Percentiles rank a stretch among this genome's conserved stretches.
phyloP scores from a whole-genome alignment of 2,113 vertebrate genomes.

The Motacilla alba region DNA sequence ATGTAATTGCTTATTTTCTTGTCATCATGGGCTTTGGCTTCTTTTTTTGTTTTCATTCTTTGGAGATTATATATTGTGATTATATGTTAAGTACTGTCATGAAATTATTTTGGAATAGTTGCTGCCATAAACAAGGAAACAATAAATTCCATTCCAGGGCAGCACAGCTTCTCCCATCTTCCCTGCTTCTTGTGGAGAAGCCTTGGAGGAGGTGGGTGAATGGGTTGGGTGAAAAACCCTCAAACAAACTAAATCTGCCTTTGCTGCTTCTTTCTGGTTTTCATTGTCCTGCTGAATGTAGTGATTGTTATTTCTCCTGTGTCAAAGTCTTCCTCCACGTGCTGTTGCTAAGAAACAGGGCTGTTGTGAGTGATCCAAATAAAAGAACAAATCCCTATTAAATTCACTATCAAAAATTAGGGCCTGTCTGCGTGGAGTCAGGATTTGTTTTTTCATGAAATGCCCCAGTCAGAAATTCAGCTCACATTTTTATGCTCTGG shows the following conservation, averaged over 20 bases:
- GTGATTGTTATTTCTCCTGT: background rate
- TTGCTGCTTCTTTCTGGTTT: background rate
- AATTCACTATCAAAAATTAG: background rate
- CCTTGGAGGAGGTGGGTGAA: background rate
- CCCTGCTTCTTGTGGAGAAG: background rate
- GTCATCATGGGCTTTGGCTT: background rate
- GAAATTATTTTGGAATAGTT: background rate
- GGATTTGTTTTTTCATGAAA: background rate
- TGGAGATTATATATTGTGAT: background rate
- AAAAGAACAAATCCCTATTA: background rate
- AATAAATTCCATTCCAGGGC: background rate
- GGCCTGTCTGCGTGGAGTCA: background rate
- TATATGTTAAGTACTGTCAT: too few species aligned
- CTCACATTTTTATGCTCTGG: background rate
- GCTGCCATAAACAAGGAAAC: background rate
- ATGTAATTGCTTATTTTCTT: background rate
- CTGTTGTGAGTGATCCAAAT: background rate
- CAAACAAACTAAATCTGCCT: background rate
- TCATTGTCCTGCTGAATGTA: background rate
- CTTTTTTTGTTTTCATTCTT: background rate
- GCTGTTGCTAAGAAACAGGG: constrained; percentile 52
- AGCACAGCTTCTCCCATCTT: background rate
- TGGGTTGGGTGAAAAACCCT: background rate
- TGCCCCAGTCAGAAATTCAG: background rate
- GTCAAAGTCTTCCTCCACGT: background rate